Base-by-base conservation (phyloP, 2,113 vertebrate genomes). In the Formicarius rufipectus region DNA sequence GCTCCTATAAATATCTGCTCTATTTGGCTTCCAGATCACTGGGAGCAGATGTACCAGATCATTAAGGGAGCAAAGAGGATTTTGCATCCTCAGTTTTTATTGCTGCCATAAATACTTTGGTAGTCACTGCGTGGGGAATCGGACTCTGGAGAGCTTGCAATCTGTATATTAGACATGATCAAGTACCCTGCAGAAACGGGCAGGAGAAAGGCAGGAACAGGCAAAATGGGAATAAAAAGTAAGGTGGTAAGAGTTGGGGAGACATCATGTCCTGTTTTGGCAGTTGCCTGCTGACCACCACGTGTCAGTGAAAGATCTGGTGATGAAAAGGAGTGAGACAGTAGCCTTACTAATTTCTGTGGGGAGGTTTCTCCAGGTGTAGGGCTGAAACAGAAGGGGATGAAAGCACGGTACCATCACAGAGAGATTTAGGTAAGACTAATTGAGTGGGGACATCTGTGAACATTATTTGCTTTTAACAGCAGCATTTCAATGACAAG, bases 1-100 rank as follows among this genome's bases (percentile, higher is more conserved):
- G 21, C 47, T 89, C 56, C 80, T 91, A 84, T 59, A 93, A 95
- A 95, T 91, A 92, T 72, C 56, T 88, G 37, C 45, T 88, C 14
- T 89, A 33, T 84, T 90, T 92, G 77, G 76, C 64, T 93, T 89
- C 56, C 59, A 84, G 88, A 71, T 92, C 59, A 62, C 73, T 59
- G 47, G 47, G 52, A 90, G 42, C 73, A 77, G 76, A 89, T 71
- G 59, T 67, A 84, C 60, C 64, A 93, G 83, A 84, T 87, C 63
- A 66, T 69, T 93, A 77, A 72, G 74, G 31, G 31, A 87, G 44
- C 44, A 91, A 87, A 78, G 52, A 81, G 67, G 62, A 89, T 95
- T 92, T 93, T 67, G 31, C 60, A 89, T 77, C 56, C 66, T 91
- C 89, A 50, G 1, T 84, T 94, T 91, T 91, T 84, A 42, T 59